These are phyloP conservation scores for Asarcornis scutulata DNA, from an alignment of 2,113 vertebrate genomes.

Conservation along the genomic window DNA sequence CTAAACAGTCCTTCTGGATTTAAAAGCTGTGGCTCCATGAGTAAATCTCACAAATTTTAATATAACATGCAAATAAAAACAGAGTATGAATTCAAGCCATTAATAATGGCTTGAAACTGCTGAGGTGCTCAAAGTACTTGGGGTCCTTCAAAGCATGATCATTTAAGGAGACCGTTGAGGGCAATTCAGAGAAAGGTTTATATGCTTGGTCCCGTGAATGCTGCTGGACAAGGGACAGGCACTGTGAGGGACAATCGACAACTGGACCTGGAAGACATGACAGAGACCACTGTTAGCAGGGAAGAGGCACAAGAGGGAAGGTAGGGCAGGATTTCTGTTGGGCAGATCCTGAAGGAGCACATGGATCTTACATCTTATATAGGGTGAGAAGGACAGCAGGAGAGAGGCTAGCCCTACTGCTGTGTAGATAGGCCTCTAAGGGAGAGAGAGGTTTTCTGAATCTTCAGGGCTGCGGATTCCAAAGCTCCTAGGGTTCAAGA, in stretches of 20 bases:
- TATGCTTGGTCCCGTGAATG: background rate
- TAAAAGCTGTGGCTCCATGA: background rate
- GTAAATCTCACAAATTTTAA: background rate
- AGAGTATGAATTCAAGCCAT: background rate
- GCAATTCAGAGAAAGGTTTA: background rate
- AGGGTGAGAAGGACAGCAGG: background rate
- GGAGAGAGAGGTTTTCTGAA: background rate
- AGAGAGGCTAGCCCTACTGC: background rate
- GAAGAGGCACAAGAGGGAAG: background rate
- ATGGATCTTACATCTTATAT: fast-evolving
- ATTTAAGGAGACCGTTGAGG: background rate
- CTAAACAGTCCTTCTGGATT: background rate
- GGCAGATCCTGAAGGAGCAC: background rate
- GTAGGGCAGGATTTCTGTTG: background rate
- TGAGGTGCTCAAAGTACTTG: background rate
- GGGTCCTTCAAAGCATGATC: background rate
- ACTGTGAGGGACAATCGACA: background rate
- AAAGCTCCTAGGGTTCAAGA: background rate
- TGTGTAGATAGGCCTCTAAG: background rate
- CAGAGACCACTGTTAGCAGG: background rate
- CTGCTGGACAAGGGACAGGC: background rate
- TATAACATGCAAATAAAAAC: fast-evolving
- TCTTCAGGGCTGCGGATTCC: background rate
- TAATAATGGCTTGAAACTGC: background rate
- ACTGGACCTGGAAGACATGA: background rate